These are phyloP conservation scores for Pectinophora gossypiella DNA, from an alignment of 1,140 invertebrate genomes.

Conservation along the genomic window DNA sequence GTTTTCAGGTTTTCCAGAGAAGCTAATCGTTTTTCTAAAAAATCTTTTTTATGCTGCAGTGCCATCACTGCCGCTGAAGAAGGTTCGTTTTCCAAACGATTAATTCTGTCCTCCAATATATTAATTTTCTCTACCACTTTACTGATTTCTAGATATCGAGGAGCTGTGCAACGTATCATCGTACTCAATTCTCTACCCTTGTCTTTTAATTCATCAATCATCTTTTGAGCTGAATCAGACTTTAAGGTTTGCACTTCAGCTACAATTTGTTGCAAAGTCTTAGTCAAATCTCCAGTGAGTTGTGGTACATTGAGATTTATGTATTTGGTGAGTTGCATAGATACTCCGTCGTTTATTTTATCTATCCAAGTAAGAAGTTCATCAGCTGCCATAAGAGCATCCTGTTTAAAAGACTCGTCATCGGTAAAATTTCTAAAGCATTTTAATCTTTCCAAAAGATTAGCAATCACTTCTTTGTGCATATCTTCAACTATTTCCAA, in stretches of 20 bases:
- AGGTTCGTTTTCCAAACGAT: conserved; percentile 39
- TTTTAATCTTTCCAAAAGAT: conserved; percentile 45
- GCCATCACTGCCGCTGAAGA: conserved; percentile 43
- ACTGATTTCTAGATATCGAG: conserved; percentile 49
- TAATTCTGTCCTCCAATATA: conserved; percentile 47
- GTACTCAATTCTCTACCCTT: conserved; percentile 43
- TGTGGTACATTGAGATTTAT: conserved; percentile 42
- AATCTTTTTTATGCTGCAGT: conserved; percentile 51
- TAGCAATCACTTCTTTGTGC: conserved; percentile 42
- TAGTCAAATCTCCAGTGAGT: conserved; percentile 46
- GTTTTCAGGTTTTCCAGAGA: conserved; percentile 52
- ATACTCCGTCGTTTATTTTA: conserved; percentile 49
- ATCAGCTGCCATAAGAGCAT: conserved; percentile 31
- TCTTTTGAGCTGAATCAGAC: conserved; percentile 27
- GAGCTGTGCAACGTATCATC: conserved; percentile 44
- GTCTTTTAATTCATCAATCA: conserved; percentile 41
- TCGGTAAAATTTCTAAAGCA: conserved; percentile 39
- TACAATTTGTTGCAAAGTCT: conserved; percentile 58
- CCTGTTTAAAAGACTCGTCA: conserved; percentile 42
- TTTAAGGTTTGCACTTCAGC: conserved; percentile 38
- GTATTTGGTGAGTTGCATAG: conserved; percentile 40
- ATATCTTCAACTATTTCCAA: conserved; percentile 64
- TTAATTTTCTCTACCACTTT: conserved; percentile 56
- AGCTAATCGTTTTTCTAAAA: conserved; percentile 39
- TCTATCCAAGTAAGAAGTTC: conserved; percentile 56